Conservation (phyloP, 2,113 vertebrate species). For the Furnarius figulus region DNA sequence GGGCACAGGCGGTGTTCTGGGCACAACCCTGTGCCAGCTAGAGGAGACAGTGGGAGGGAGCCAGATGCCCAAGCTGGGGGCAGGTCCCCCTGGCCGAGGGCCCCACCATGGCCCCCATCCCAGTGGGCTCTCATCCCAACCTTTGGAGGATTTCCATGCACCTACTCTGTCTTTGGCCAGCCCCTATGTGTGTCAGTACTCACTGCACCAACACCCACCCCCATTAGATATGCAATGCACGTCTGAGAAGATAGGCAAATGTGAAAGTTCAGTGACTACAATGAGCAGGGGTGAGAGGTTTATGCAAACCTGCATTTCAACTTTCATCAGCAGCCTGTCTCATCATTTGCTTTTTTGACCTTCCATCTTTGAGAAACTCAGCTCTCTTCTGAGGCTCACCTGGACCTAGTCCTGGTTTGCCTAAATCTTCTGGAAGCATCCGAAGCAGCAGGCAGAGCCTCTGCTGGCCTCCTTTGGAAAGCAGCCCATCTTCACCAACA, state of each 20-base stretch:
- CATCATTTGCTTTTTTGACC: not conserved
- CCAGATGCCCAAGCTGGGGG: accelerated
- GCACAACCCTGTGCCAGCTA: not conserved
- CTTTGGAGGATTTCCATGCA: not conserved
- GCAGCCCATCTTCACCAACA: not conserved
- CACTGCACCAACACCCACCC: not conserved
- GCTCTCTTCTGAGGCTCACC: not conserved
- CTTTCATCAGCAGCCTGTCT: not conserved
- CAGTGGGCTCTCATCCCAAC: not conserved
- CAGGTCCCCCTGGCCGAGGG: not conserved
- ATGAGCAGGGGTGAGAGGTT: not conserved
- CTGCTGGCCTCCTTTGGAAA: not conserved
- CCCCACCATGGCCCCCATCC: accelerated
- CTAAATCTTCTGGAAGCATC: accelerated
- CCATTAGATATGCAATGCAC: not conserved
- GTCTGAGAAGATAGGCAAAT: not conserved
- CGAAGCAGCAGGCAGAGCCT: not conserved
- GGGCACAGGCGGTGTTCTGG: not conserved
- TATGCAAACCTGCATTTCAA: not conserved
- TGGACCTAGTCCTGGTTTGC: not conserved
- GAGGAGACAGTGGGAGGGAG: not conserved
- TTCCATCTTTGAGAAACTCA: not conserved
- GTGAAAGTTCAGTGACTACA: not conserved
- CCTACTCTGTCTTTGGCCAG: not conserved
- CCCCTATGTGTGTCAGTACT: accelerated